Conservation (phyloP, 2,888 invertebrate species). For the Homarus gammarus region DNA sequence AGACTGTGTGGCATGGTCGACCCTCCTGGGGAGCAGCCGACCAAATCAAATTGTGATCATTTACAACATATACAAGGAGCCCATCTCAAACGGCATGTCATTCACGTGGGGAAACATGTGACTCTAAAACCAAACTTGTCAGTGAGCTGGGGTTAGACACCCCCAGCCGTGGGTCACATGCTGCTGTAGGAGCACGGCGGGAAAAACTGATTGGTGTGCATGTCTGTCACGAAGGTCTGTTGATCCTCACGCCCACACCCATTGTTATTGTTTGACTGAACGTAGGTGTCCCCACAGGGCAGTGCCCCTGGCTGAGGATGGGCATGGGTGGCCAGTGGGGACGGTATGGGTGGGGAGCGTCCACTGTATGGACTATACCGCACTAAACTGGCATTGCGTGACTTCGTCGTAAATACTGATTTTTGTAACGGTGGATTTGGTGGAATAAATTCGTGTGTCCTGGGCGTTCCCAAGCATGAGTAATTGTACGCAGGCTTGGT, state of each 20-base stretch:
- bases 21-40: constrained; percentile 14
- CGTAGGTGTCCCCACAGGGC: constrained; percentile 33
- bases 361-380: constrained; percentile 61
- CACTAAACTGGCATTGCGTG: constrained; percentile 37
- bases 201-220: constrained; percentile 64
- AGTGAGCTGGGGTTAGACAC: constrained; percentile 22
- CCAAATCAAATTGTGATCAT: not conserved
- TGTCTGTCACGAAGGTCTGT: constrained; percentile 57
- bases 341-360: constrained; percentile 56
- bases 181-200: constrained; percentile 63
- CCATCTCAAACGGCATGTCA: not conserved
- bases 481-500: constrained; percentile 41
- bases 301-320: constrained; percentile 55
- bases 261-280: constrained; percentile 48
- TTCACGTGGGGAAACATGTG: not conserved
- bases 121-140: constrained; percentile 9
- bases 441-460: constrained; percentile 52
- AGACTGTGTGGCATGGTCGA: constrained; percentile 25
- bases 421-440: constrained; percentile 56
- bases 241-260: constrained; percentile 66
- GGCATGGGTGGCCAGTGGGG: constrained; percentile 63
- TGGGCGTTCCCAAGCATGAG: constrained; percentile 43
- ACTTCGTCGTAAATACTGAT: constrained; percentile 47
- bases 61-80: constrained; percentile 3
- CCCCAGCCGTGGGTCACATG: constrained; percentile 60